Evolutionary conservation across 2,113 vertebrate species (phyloP).

Genomic region (Pandion haliaetus): DNA sequence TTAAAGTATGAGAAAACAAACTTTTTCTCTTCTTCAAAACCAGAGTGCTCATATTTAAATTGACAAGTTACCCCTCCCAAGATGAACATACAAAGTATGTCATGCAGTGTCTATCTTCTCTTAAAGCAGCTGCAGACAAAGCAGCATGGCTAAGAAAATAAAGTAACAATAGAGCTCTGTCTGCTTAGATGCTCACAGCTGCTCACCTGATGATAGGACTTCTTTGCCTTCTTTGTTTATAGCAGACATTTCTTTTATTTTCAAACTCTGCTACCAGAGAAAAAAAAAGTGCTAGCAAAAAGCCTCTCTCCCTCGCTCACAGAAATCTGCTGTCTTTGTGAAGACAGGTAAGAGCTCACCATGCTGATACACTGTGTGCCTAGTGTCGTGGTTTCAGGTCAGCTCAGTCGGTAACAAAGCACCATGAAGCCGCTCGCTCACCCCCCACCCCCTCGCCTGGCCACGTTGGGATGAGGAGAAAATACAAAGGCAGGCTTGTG

Average conservation of each 20-base stretch:
- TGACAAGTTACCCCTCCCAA: not conserved
- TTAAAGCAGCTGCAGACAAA: not conserved
- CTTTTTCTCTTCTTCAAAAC: not conserved
- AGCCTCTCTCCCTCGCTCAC: not conserved
- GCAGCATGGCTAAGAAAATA: not conserved
- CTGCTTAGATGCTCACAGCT: not conserved
- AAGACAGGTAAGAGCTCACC: not conserved
- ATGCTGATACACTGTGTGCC: not conserved
- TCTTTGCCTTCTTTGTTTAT: not conserved
- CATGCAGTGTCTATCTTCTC: not conserved
- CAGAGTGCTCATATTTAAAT: not conserved
- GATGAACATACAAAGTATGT: not conserved
- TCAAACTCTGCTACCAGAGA: not conserved
- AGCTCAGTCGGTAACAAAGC: too few relatives aligned
- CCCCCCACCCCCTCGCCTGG: too few relatives aligned
- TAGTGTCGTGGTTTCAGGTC: too few relatives aligned
- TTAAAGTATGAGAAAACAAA: not conserved
- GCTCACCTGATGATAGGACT: not conserved
- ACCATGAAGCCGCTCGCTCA: too few relatives aligned
- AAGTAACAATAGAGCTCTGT: not conserved
- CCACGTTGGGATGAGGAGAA: too few relatives aligned
- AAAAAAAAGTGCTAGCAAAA: not conserved
- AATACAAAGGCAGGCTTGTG: too few relatives aligned
- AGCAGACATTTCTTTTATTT: not conserved
- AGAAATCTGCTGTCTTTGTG: not conserved